Conservation (phyloP, 2,888 invertebrate species). For the Eucera pruinosa region DNA sequence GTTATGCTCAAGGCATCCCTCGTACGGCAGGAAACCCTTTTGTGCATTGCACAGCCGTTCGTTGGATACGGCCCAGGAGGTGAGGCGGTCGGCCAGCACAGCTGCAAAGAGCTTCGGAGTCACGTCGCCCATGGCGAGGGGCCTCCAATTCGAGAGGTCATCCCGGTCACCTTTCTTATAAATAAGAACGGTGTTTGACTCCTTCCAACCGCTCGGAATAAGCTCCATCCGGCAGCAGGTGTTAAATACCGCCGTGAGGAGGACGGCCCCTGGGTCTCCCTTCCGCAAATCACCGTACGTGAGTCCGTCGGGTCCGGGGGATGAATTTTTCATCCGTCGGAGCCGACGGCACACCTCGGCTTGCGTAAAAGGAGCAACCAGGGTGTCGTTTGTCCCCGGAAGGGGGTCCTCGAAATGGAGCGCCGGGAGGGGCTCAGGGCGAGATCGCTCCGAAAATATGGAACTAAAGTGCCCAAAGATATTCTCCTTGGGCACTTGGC, state of each 20-base stretch:
- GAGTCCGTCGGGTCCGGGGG: background rate
- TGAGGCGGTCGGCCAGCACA: constrained; percentile 15
- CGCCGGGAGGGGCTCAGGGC: no score
- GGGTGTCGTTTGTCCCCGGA: background rate
- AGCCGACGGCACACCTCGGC: background rate
- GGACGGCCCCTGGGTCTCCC: background rate
- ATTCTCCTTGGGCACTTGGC: no score
- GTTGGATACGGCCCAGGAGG: background rate
- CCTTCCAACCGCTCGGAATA: background rate
- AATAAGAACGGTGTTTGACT: background rate
- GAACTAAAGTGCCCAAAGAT: no score
- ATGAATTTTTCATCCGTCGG: background rate
- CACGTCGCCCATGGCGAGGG: constrained; percentile 66
- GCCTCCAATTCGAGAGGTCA: background rate
- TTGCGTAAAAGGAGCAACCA: background rate
- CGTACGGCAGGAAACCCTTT: constrained; percentile 79
- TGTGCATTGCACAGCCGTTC: constrained; percentile 58
- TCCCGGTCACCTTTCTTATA: background rate
- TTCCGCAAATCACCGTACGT: background rate
- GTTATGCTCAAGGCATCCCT: constrained; percentile 80
- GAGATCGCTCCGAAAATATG: no score
- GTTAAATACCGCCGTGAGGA: background rate
- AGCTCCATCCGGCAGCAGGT: background rate
- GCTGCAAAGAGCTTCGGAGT: constrained; percentile 68
- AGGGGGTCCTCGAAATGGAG: no score